phyloP scores from a whole-genome alignment of 2,797 vertebrate genomes.

The Takifugu ocellatus region DNA sequence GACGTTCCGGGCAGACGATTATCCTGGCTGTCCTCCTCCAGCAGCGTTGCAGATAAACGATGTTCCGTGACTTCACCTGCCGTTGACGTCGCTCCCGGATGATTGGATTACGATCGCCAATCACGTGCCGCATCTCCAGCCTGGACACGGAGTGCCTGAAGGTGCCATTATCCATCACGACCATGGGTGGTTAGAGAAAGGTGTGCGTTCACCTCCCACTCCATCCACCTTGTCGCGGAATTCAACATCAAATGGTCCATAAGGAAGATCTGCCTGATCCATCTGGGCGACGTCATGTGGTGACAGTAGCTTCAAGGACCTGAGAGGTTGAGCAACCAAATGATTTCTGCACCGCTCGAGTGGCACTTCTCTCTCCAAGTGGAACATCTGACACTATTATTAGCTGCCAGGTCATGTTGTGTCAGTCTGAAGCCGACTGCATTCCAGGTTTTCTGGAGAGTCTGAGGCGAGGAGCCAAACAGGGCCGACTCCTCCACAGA shows the following conservation, averaged over 20 bases:
- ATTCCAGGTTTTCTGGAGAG: conserved; percentile 39
- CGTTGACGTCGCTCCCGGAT: conserved; percentile 1
- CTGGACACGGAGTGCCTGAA: conserved; percentile 4
- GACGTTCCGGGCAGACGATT: conserved; percentile 34
- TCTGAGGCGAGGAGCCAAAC: conserved; percentile 30
- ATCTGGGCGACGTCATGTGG: too few relatives aligned
- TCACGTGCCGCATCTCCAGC: conserved; percentile 3
- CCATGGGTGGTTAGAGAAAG: background rate
- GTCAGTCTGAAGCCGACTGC: conserved; percentile 15
- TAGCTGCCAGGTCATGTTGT: conserved; percentile 45
- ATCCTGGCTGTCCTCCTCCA: background rate
- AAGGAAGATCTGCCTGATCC: background rate
- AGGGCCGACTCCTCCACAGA: conserved; percentile 39
- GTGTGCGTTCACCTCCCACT: background rate
- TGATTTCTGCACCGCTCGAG: background rate
- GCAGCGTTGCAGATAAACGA: background rate
- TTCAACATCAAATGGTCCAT: background rate
- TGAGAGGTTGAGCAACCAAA: too few relatives aligned
- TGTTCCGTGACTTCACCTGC: conserved; percentile 13
- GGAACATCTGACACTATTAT: conserved; percentile 35
- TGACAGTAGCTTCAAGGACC: too few relatives aligned
- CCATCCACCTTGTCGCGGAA: too few relatives aligned
- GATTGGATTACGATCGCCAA: conserved; percentile 12
- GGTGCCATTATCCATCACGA: conserved; percentile 2
- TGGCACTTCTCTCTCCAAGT: conserved; percentile 5